These are phyloP conservation scores for Cyphomyrmex costatus DNA, from an alignment of 1,140 invertebrate genomes.

Conservation along the genomic window DNA sequence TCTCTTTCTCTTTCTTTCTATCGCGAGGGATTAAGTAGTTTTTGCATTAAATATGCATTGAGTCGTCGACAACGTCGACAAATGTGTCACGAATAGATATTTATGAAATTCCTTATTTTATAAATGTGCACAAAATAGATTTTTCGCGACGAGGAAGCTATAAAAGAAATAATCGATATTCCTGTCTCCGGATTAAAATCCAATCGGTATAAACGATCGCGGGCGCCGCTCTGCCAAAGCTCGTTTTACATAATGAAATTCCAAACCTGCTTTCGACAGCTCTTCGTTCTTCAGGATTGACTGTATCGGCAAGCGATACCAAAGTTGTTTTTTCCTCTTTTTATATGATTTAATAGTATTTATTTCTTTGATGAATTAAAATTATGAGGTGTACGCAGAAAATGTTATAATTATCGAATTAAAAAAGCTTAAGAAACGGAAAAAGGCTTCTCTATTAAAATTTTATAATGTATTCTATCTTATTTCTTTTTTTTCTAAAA, in stretches of 20 bases:
- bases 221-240: constrained; percentile 53
- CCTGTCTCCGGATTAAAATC: constrained; percentile 64
- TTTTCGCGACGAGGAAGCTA: constrained; percentile 35
- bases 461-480: neutral
- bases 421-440: neutral
- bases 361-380: constrained; percentile 15
- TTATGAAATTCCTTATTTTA: constrained; percentile 63
- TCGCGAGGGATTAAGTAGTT: neutral
- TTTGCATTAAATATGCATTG: constrained; percentile 33
- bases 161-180: constrained; percentile 62
- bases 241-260: constrained; percentile 66
- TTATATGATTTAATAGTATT: constrained; percentile 19
- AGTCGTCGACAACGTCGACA: constrained; percentile 6
- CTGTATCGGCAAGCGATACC: constrained; percentile 46
- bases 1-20: neutral
- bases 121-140: constrained; percentile 43
- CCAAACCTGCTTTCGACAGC: constrained; percentile 61
- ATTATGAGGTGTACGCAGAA: neutral
- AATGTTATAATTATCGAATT: neutral
- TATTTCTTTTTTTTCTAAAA: neutral
- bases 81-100: constrained; percentile 34
- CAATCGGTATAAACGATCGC: constrained; percentile 63
- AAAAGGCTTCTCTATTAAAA: neutral
- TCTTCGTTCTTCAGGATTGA: constrained; percentile 50
- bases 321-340: neutral